Evolutionary conservation across 2,888 invertebrate species (phyloP), one percentile per base, ranked within the genome.

Genomic region (Cetonia aurata): DNA sequence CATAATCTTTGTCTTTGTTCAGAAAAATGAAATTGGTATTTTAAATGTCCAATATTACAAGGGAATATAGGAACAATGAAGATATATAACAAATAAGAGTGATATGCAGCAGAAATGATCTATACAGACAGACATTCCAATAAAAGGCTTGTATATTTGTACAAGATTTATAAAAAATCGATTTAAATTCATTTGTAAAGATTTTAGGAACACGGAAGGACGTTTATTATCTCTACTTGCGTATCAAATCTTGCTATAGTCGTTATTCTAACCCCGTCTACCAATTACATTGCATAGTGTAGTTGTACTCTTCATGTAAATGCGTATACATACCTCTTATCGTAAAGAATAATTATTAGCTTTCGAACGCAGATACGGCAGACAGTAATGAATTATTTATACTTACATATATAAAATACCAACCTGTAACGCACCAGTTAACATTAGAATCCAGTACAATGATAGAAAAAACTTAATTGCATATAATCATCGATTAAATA

Each of bases 331-430:
- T 57, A 52, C 12, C 25, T 52, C 31, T 10, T 19, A 17, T 8
- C 37, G 19, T 52, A 25, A 25, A 57, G 19, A 57, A 57, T 57
- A 46, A 44, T 46, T 46, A 46, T 15, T 42, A 60, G 25, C 19
- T 25, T 44, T 13, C 19, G n/a, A 15, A 17, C 42, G 42, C 19
- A 59, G 48, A 13, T 17, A 48, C 17, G 17, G 1, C 48, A 48
- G 17, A 48, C 48, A 17, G 3, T 41, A 19, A 57, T 57, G 57
- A 57, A 57, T 57, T 42, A 57, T 57, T 57, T 57, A 57, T 57
- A 37, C 10, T 2, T 17, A 15, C 41, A 41, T 12, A 60, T 25
- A 37, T 8, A 37, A 46, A 60, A 60, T 25, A 60, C 13, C 48
- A 9, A 48, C 44, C 25, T 46, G 12, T 46, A 60, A 25, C 13